Evolutionary conservation across 2,113 vertebrate species (phyloP), one percentile per base, ranked within the genome.

Genomic region (Struthidea cinerea): DNA sequence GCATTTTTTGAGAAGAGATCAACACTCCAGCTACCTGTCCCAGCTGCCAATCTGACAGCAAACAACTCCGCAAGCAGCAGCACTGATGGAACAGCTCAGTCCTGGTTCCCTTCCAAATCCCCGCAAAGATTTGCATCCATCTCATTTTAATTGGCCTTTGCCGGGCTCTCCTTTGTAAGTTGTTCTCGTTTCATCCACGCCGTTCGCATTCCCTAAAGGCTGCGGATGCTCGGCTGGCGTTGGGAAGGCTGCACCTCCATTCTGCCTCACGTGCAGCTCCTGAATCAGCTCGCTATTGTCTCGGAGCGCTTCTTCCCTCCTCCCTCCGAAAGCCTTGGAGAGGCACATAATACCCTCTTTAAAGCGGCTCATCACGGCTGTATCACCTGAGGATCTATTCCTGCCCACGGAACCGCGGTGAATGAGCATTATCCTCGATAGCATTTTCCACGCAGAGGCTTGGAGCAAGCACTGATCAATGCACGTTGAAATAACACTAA

Each of bases 331-430:
- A 93, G 59, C 63, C 85, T 81, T 33, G 21, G 55, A 80, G 82
- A 92, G 70, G 79, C 26, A 11, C 30, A 71, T 6, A 56, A 44
- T 33, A 53, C 53, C 52, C 57, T 52, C 85, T 65, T 70, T 26
- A 46, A 33, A 87, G 42, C 2, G 16, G 46, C 84, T 95, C 84
- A 22, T 52, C 56, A 6, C 3, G 42, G 57, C 60, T 82, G 42
- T 11, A 47, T 52, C 91, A 93, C 94, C 96, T 64, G 68, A 94
- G 78, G 49, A 76, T 56, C 90, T 59, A 23, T 53, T 90, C 88
- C 94, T 87, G 89, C 88, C 87, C 3, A 10, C 69, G 30, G 79
- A 79, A 47, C 59, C 8, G 0, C 52, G 7, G 56, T 55, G 88
- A 75, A 91, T 7, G 65, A 89, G 84, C 85, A 21, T 81, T 35